Percentiles rank a stretch among this genome's conserved stretches.
phyloP scores from a whole-genome alignment of 2,888 invertebrate species.

The Mayetiola destructor region DNA sequence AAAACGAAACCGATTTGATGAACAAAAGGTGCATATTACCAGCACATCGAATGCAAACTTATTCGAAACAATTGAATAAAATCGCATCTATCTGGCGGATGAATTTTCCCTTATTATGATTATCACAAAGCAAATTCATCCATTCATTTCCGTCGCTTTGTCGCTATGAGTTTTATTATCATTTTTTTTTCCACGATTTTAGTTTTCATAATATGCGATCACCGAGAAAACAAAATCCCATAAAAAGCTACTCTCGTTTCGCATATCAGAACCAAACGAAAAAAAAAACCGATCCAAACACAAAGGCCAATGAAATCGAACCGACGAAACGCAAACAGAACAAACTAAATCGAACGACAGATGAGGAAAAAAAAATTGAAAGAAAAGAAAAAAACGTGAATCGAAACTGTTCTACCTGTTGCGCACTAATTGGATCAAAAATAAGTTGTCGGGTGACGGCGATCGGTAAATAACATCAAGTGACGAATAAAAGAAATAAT shows the following conservation, averaged over 20 bases:
- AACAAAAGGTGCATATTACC: too few relatives aligned
- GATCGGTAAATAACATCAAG: conserved; percentile 12
- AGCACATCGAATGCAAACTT: too few relatives aligned
- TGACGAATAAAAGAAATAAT: conserved; percentile 13
- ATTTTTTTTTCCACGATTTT: background rate
- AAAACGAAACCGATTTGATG: too few relatives aligned
- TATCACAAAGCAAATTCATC: too few relatives aligned
- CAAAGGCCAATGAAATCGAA: background rate
- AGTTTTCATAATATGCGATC: too few relatives aligned
- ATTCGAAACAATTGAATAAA: too few relatives aligned
- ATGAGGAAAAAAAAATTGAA: background rate
- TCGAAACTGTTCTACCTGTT: conserved; percentile 12
- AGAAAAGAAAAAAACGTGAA: conserved; percentile 2
- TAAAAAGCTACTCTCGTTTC: too few relatives aligned
- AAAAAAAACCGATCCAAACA: background rate
- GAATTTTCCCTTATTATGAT: too few relatives aligned
- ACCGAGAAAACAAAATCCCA: too few relatives aligned
- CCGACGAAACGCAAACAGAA: background rate
- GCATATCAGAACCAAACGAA: background rate
- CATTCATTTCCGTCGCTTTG: conserved; percentile 7
- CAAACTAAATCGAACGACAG: background rate
- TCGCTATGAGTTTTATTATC: background rate
- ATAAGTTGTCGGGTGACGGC: conserved; percentile 12
- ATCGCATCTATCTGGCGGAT: too few relatives aligned
- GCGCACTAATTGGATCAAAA: conserved; percentile 12